phyloP scores from a whole-genome alignment of 2,797 vertebrate genomes.

The Gadopsis marmoratus region DNA sequence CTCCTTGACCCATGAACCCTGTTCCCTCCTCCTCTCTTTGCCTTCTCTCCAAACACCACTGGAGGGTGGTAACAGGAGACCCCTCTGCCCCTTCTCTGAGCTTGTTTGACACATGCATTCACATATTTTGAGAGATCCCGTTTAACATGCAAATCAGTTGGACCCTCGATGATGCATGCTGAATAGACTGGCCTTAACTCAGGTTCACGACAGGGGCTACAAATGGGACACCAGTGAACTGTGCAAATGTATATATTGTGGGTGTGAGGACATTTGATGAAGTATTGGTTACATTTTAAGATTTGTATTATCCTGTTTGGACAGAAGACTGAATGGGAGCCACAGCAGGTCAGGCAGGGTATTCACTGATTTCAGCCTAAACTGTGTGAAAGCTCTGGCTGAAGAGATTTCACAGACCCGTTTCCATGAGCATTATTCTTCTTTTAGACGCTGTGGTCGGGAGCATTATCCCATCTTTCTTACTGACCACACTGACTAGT shows the following conservation, averaged over 20 bases:
- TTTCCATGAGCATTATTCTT: conserved; percentile 42
- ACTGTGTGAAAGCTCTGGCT: conserved; percentile 31
- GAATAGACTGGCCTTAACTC: conserved; percentile 21
- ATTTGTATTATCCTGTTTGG: neutral
- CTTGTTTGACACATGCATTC: conserved; percentile 64
- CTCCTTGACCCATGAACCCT: conserved; percentile 33
- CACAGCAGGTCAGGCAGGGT: neutral
- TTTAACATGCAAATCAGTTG: conserved; percentile 70
- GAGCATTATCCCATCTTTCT: conserved; percentile 22
- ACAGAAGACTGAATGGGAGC: neutral
- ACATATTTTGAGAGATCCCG: conserved; percentile 52
- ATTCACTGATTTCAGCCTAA: neutral
- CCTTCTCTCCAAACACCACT: conserved; percentile 37
- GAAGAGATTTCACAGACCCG: conserved; percentile 12
- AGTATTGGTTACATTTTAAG: conserved; percentile 16
- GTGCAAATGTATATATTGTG: conserved; percentile 35
- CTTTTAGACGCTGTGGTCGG: conserved; percentile 33
- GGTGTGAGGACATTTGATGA: conserved; percentile 6
- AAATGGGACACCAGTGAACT: conserved; percentile 28
- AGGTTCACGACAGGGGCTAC: conserved; percentile 10
- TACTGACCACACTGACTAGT: conserved; percentile 19
- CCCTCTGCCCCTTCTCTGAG: conserved; percentile 18
- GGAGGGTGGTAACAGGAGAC: conserved; percentile 32
- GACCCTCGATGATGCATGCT: conserved; percentile 24
- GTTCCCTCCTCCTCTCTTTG: conserved; percentile 27